phyloP scores from a whole-genome alignment of 2,113 vertebrate genomes.

The Vulpes lagopus region DNA sequence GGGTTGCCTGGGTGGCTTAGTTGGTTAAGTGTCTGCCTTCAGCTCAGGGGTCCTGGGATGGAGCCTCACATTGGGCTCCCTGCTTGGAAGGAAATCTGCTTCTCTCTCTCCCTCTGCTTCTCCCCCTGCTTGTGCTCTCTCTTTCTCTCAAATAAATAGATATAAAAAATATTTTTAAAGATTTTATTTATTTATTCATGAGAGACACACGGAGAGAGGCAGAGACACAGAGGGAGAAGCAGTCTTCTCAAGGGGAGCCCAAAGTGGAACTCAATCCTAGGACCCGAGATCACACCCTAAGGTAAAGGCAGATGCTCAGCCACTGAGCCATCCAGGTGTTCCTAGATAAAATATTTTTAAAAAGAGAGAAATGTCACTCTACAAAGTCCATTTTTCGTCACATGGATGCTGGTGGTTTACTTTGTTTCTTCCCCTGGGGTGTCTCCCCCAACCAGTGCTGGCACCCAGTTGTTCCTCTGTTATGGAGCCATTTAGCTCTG shows the following conservation, averaged over 20 bases:
- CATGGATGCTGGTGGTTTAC: background rate
- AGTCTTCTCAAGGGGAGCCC: too few relatives aligned
- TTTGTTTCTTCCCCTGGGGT: background rate
- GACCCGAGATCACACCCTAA: too few relatives aligned
- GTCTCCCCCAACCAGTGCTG: fast-evolving
- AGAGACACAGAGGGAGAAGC: too few relatives aligned
- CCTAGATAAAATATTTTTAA: too few relatives aligned
- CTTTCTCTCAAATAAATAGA: background rate
- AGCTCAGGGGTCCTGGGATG: background rate
- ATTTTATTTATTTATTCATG: too few relatives aligned
- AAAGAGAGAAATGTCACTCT: background rate
- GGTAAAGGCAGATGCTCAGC: too few relatives aligned
- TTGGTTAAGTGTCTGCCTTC: background rate
- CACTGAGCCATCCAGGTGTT: too few relatives aligned
- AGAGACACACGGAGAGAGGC: too few relatives aligned
- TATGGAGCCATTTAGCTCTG: background rate
- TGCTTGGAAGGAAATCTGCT: background rate
- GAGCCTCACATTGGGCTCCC: background rate
- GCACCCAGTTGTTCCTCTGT: background rate
- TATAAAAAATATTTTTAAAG: background rate
- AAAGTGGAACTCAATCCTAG: too few relatives aligned
- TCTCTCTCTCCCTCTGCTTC: background rate
- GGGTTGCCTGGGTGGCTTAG: background rate
- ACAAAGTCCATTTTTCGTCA: background rate
- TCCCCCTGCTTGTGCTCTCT: background rate